Evolutionary conservation across 2,888 invertebrate species (phyloP).

Genomic region (Clostera curtula): DNA sequence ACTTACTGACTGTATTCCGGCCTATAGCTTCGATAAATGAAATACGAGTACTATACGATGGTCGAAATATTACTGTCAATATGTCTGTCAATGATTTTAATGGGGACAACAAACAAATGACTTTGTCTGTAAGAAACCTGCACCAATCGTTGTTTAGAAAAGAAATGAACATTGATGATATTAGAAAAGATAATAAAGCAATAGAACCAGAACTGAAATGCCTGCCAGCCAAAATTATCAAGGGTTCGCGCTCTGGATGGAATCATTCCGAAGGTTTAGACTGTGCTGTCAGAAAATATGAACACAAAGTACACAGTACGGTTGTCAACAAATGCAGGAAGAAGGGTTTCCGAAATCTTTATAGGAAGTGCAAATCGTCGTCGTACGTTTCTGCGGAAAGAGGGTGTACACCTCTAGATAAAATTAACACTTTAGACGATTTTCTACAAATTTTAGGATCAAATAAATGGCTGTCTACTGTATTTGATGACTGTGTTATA

Average conservation of each 20-base stretch:
- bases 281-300: constrained; percentile 4
- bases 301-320: constrained; percentile 2
- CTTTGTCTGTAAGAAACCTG: constrained; percentile 7
- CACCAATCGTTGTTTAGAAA: constrained; percentile 6
- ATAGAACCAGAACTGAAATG: no score
- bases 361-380: constrained; percentile 50
- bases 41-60: constrained; percentile 9
- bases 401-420: constrained; percentile 29
- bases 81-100: constrained; percentile 5
- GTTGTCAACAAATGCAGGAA: constrained; percentile 17
- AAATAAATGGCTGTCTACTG: constrained; percentile 32
- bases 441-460: constrained; percentile 51
- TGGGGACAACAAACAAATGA: constrained; percentile 5
- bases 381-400: constrained; percentile 25
- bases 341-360: constrained; percentile 34
- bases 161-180: constrained; percentile 4
- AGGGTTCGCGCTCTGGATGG: no score
- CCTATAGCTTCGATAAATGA: constrained; percentile 9
- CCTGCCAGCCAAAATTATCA: no score
- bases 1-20: constrained; percentile 8
- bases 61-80: constrained; percentile 7
- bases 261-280: neutral
- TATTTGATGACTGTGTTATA: constrained; percentile 37
- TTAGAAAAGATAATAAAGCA: neutral
- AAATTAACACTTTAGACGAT: constrained; percentile 50